Conservation (phyloP, 1,140 invertebrate genomes). For the Apis florea region DNA sequence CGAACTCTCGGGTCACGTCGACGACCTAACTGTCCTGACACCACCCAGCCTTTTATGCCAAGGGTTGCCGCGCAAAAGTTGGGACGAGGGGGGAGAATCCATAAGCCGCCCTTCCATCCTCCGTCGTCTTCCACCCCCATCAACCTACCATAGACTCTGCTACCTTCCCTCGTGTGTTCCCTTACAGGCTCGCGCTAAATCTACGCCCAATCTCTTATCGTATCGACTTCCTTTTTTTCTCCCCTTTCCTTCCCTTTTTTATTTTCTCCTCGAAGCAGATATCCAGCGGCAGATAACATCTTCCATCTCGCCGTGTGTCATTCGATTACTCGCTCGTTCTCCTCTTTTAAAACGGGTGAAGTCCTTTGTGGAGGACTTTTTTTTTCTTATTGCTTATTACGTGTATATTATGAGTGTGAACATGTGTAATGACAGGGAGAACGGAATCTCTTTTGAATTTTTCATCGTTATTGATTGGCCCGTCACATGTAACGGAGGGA, state of each 20-base stretch:
- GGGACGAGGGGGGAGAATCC: conserved; percentile 59
- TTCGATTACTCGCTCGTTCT: conserved; percentile 27
- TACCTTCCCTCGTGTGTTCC: conserved; percentile 14
- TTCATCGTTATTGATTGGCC: not conserved
- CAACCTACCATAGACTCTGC: conserved; percentile 25
- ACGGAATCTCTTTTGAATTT: not conserved
- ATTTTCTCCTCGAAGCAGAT: conserved; percentile 21
- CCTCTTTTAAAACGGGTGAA: not conserved
- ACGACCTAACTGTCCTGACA: conserved; percentile 73
- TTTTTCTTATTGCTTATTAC: not conserved
- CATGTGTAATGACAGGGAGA: not conserved
- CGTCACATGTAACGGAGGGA: not conserved
- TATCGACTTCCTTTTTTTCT: conserved; percentile 31
- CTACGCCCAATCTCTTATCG: conserved; percentile 41
- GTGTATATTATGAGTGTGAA: no score
- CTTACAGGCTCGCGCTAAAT: conserved; percentile 24
- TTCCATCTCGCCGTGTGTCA: conserved; percentile 16
- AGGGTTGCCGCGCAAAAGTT: conserved; percentile 70
- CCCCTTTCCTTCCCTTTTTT: conserved; percentile 31
- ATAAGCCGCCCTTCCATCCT: conserved; percentile 58
- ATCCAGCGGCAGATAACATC: not conserved
- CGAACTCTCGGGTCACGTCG: conserved; percentile 72
- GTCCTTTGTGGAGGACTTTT: conserved; percentile 8
- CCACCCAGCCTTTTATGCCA: conserved; percentile 68
- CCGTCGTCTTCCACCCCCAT: conserved; percentile 33